Percentiles rank a stretch among this genome's conserved stretches.
These are phyloP conservation scores for Sarcophaga peregrina DNA, from an alignment of 1,140 invertebrate genomes.

Conservation along the genomic window DNA sequence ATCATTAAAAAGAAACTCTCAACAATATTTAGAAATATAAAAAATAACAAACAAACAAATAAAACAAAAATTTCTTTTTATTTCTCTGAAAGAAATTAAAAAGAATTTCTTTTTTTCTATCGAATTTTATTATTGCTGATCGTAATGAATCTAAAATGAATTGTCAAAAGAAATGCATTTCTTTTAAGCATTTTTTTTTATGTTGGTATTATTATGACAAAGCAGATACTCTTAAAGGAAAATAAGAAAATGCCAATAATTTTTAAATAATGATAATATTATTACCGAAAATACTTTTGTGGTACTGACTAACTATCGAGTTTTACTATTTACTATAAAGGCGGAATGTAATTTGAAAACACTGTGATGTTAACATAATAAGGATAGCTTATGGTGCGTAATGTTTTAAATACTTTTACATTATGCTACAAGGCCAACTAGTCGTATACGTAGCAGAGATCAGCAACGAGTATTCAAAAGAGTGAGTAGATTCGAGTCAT, in stretches of 20 bases:
- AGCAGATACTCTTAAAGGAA: background rate
- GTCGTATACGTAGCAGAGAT: too few species aligned
- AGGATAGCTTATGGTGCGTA: too few species aligned
- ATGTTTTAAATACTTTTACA: too few species aligned
- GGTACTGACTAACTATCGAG: too few species aligned
- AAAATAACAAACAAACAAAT: background rate
- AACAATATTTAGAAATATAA: too few species aligned
- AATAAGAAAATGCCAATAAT: slow-evolving; percentile 1
- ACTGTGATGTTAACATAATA: too few species aligned
- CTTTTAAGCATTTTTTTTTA: background rate
- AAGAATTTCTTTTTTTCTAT: background rate
- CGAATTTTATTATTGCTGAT: background rate
- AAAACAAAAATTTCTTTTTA: background rate
- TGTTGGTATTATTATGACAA: background rate
- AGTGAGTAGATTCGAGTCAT: too few species aligned
- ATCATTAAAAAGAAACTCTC: background rate
- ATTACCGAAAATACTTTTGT: background rate
- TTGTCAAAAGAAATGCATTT: background rate
- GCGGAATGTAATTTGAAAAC: too few species aligned
- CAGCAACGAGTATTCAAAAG: too few species aligned
- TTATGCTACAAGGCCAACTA: too few species aligned
- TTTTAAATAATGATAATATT: slow-evolving; percentile 11
- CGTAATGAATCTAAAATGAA: background rate
- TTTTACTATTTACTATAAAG: too few species aligned
- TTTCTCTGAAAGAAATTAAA: background rate